Evolutionary conservation across 2,113 vertebrate species (phyloP).

Genomic region (Pseudonaja textilis): DNA sequence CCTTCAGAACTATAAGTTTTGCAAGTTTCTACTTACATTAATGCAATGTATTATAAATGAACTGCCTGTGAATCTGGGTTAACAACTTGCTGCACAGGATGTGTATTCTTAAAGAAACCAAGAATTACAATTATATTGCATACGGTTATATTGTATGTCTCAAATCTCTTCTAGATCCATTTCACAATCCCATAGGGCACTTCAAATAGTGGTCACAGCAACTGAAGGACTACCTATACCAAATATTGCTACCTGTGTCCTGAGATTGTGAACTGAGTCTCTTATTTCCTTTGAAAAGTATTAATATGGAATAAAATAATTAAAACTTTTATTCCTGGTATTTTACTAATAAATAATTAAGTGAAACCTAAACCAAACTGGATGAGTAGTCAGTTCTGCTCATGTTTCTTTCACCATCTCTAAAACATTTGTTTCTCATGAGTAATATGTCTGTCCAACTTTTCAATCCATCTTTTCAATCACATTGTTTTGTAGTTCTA

Average conservation of each 20-base stretch:
- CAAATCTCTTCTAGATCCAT: neutral
- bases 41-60: neutral
- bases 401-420: too few species aligned
- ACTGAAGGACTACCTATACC: too few species aligned
- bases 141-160: neutral
- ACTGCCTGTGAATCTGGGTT: neutral
- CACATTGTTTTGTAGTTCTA: neutral
- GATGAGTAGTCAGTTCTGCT: too few species aligned
- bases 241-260: too few species aligned
- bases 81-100: neutral
- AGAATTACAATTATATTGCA: neutral
- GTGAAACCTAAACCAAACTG: too few species aligned
- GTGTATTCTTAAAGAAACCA: neutral
- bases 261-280: too few species aligned
- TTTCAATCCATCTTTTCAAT: neutral
- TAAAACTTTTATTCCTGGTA: too few species aligned
- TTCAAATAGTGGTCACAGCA: too few species aligned
- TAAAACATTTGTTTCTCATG: too few species aligned
- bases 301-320: too few species aligned
- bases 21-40: neutral
- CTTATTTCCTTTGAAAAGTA: too few species aligned
- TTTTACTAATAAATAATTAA: too few species aligned
- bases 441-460: neutral
- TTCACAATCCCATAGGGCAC: neutral
- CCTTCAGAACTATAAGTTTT: neutral